Percentiles rank a stretch among this genome's conserved stretches.
Conservation (phyloP, 2,797 vertebrate species). For the Monodelphis domestica region DNA sequence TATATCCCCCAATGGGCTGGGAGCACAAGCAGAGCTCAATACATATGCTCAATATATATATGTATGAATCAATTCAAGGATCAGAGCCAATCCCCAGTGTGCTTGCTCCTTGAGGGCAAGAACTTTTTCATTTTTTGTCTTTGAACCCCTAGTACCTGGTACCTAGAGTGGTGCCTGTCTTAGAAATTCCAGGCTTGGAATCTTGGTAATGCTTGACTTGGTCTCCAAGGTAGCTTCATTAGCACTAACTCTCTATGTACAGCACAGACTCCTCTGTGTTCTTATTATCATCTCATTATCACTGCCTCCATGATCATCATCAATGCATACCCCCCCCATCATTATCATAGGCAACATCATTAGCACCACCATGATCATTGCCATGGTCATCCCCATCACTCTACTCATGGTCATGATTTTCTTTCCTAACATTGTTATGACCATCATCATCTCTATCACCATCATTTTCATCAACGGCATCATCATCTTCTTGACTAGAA, state of each 20-base stretch:
- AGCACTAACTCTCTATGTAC: background rate
- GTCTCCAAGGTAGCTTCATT: background rate
- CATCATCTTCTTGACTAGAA: background rate
- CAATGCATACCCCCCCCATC: background rate
- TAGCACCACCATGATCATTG: background rate
- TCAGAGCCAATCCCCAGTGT: background rate
- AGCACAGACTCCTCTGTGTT: background rate
- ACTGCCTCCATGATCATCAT: background rate
- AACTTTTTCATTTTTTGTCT: background rate
- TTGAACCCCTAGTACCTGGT: background rate
- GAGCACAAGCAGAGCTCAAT: background rate
- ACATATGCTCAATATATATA: too few relatives aligned
- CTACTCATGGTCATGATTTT: background rate
- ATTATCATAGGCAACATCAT: background rate
- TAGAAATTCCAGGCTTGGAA: background rate
- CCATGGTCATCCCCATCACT: background rate
- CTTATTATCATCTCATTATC: background rate
- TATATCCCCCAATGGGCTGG: background rate
- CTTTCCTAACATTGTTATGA: background rate
- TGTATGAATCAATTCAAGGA: background rate
- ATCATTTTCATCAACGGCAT: background rate
- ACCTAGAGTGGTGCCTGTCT: background rate
- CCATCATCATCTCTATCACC: background rate
- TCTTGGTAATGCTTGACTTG: background rate
- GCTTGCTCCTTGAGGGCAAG: background rate